Evolutionary conservation across 2,888 invertebrate genomes (phyloP), one percentile per base, ranked within the genome.

Genomic region (Parnassius smintheus): DNA sequence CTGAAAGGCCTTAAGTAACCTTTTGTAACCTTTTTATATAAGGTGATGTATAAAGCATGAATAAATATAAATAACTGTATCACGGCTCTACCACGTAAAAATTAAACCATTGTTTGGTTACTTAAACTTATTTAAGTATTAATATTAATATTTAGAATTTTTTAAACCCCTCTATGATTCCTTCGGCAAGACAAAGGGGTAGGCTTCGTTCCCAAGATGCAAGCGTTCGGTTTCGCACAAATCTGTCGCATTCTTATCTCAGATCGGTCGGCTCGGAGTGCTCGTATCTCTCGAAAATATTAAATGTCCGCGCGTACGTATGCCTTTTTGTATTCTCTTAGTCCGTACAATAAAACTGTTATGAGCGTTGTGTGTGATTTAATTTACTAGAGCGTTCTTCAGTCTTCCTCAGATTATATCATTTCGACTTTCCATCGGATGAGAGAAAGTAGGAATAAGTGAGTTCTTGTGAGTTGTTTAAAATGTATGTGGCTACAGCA

Each of bases 261-360:
- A 59, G 66, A 70, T 72, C 70, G 65, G 66, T 62, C 62, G 66
- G 75, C 71, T 68, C 68, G 56, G 51, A 69, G 69, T 66, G 60
- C 70, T 72, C 72, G 70, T 78, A 76, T 75, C 70, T 73, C 67
- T 70, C 65, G 60, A 12, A 75, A 79, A 78, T 81, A 79, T 81
- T 77, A 77, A 75, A 76, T 65, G 73, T 75, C 73, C 65, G 55
- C 68, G 70, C 66, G 63, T 62, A 64, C 62, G 63, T 59, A 64
- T 68, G 69, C 66, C 70, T 65, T 70, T 75, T 76, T 76, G 70
- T 75, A 73, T 76, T 72, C 70, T 64, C 72, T 69, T 63, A 63
- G 63, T 66, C 55, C 60, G 57, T 56, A 68, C 68, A 66, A 71
- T 70, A 71, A 73, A 73, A 66, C 70, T 67, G 69, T 66, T 63